A percentile compares a stretch with the other conserved stretches of the same genome.
phyloP scores from a whole-genome alignment of 1,140 invertebrate species.

The Apis mellifera region DNA sequence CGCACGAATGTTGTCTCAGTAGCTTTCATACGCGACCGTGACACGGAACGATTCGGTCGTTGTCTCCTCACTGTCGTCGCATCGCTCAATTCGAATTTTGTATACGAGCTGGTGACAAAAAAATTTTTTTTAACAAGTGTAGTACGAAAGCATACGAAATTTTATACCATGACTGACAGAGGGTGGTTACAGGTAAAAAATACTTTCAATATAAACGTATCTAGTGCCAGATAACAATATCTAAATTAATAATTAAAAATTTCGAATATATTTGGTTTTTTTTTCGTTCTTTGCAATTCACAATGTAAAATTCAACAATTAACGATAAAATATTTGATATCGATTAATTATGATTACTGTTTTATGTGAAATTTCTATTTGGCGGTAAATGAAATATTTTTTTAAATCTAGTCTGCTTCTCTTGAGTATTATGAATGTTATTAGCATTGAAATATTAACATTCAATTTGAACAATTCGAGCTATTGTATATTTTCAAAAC shows the following conservation, averaged over 20 bases:
- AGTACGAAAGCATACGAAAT: background rate
- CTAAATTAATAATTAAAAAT: background rate
- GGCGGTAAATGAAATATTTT: background rate
- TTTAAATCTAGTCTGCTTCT: background rate
- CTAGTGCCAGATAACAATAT: too few relatives aligned
- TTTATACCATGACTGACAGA: background rate
- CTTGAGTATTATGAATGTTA: background rate
- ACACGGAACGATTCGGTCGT: conserved; percentile 35
- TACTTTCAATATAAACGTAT: background rate
- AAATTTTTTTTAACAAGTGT: background rate
- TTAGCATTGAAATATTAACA: conserved; percentile 9
- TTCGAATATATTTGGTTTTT: background rate
- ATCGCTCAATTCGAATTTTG: conserved; percentile 6
- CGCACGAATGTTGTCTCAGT: conserved; percentile 52
- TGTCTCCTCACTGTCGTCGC: background rate
- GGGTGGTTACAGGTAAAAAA: conserved; percentile 25
- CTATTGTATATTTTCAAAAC: too few relatives aligned
- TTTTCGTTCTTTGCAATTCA: background rate
- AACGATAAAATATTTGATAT: background rate
- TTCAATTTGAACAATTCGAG: too few relatives aligned
- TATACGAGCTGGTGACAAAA: background rate
- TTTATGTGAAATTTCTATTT: background rate
- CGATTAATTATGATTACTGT: background rate
- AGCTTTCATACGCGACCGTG: conserved; percentile 45
- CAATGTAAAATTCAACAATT: background rate